Percentiles rank a stretch among this genome's conserved stretches.
phyloP scores from a whole-genome alignment of 2,888 invertebrate species.

The Drosophila melanosoma region DNA sequence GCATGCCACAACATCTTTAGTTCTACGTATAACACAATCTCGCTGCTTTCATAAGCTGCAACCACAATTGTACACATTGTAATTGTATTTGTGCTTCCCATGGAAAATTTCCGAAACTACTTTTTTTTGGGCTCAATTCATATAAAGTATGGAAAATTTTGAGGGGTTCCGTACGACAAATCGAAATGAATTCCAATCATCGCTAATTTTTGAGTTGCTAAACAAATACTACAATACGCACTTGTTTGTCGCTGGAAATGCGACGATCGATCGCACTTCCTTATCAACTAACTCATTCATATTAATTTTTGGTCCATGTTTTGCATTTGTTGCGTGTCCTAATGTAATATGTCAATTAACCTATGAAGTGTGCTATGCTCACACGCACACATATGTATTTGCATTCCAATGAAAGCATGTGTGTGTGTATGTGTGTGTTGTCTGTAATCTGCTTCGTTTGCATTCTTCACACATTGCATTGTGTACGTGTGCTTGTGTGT shows the following conservation, averaged over 20 bases:
- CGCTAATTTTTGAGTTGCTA: slow-evolving; percentile 57
- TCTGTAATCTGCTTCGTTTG: slow-evolving; percentile 55
- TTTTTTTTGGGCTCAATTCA: slow-evolving; percentile 38
- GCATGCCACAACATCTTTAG: slow-evolving; percentile 13
- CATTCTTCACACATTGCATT: slow-evolving; percentile 52
- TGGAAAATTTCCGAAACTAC: slow-evolving; percentile 62
- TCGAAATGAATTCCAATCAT: slow-evolving; percentile 62
- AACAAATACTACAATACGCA: slow-evolving; percentile 26
- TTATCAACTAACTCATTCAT: slow-evolving; percentile 46
- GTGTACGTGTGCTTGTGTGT: slow-evolving; percentile 24
- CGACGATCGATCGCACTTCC: slow-evolving; percentile 53
- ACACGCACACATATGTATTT: neutral
- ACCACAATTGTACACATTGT: slow-evolving; percentile 18
- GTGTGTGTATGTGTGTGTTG: slow-evolving; percentile 12
- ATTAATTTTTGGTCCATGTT: slow-evolving; percentile 13
- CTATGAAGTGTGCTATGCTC: slow-evolving; percentile 47
- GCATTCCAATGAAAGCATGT: neutral
- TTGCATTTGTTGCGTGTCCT: slow-evolving; percentile 8
- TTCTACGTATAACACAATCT: slow-evolving; percentile 38
- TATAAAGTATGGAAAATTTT: slow-evolving; percentile 66
- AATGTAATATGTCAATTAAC: slow-evolving; percentile 55
- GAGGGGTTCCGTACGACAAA: slow-evolving; percentile 24
- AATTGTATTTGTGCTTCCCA: slow-evolving; percentile 21
- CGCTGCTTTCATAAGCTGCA: slow-evolving; percentile 16
- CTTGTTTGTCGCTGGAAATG: slow-evolving; percentile 8